A percentile compares a stretch with the other conserved stretches of the same genome.
phyloP scores from a whole-genome alignment of 2,797 vertebrate species.

The Alfaro cultratus region DNA sequence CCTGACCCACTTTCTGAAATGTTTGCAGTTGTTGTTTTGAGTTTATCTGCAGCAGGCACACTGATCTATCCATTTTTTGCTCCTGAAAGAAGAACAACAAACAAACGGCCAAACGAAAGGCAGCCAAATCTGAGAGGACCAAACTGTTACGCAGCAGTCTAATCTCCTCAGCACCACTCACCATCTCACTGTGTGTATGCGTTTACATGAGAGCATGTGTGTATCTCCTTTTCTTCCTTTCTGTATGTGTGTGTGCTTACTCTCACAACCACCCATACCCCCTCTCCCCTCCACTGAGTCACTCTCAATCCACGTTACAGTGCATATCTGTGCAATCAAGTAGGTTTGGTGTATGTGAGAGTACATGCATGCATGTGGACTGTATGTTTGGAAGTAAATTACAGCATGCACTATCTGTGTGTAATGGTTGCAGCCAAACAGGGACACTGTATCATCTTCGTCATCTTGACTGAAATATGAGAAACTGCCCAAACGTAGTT shows the following conservation, averaged over 20 bases:
- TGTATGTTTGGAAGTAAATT: slow-evolving; percentile 38
- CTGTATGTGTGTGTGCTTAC: slow-evolving; percentile 4
- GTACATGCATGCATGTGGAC: slow-evolving; percentile 19
- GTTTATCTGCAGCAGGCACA: slow-evolving; percentile 77
- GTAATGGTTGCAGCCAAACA: slow-evolving; percentile 16
- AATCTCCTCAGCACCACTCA: slow-evolving; percentile 76
- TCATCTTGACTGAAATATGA: not conserved
- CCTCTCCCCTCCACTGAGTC: slow-evolving; percentile 25
- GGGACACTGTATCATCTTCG: slow-evolving; percentile 14
- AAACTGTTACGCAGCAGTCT: slow-evolving; percentile 66
- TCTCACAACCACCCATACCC: slow-evolving; percentile 48
- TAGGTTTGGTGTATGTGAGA: slow-evolving; percentile 33
- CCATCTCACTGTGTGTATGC: slow-evolving; percentile 35
- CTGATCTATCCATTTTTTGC: slow-evolving; percentile 63
- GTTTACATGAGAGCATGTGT: not conserved
- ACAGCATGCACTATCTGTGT: slow-evolving; percentile 13
- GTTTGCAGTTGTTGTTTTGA: slow-evolving; percentile 72
- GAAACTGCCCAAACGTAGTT: not conserved
- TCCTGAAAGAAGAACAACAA: slow-evolving; percentile 68
- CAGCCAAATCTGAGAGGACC: slow-evolving; percentile 68
- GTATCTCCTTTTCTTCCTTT: slow-evolving; percentile 20
- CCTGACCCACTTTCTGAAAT: slow-evolving; percentile 68
- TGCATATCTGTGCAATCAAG: slow-evolving; percentile 60
- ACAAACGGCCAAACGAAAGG: slow-evolving; percentile 73
- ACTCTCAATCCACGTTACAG: slow-evolving; percentile 31